A percentile compares a stretch with the other conserved stretches of the same genome.
These are phyloP conservation scores for Caenorhabditis sinica DNA, from an alignment of 2,888 invertebrate genomes.

Conservation along the genomic window DNA sequence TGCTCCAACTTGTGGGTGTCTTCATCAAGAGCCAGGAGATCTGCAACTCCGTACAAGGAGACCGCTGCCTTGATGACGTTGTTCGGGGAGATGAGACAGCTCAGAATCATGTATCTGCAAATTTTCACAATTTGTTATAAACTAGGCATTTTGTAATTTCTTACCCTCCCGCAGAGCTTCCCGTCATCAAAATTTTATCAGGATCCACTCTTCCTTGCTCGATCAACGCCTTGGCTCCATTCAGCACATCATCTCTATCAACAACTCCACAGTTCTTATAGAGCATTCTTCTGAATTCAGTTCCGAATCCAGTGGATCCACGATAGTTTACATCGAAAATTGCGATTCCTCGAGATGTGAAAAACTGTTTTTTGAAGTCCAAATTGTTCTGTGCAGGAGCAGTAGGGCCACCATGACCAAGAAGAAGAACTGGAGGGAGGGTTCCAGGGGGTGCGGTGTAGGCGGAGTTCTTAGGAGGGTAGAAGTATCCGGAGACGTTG, in stretches of 20 bases:
- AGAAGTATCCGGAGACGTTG: constrained; percentile 76
- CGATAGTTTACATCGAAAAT: constrained; percentile 85
- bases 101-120: constrained; percentile 74
- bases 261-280: constrained; percentile 84
- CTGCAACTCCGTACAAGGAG: constrained; percentile 85
- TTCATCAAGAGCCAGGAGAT: constrained; percentile 80
- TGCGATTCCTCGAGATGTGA: constrained; percentile 84
- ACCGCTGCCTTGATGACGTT: constrained; percentile 85
- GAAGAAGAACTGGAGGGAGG: constrained; percentile 84
- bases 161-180: constrained; percentile 83
- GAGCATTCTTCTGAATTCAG: constrained; percentile 83
- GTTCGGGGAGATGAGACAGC: constrained; percentile 70
- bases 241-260: constrained; percentile 84
- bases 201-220: constrained; percentile 82
- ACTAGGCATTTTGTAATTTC: not conserved
- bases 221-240: constrained; percentile 83
- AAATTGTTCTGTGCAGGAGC: constrained; percentile 79
- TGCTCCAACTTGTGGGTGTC: constrained; percentile 85
- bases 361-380: constrained; percentile 84
- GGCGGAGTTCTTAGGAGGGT: constrained; percentile 84
- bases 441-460: constrained; percentile 80
- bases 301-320: constrained; percentile 85
- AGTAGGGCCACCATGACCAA: constrained; percentile 85
- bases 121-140: not conserved
- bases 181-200: constrained; percentile 84